A percentile compares a stretch with the other conserved stretches of the same genome.
Conservation (phyloP, 2,888 invertebrate genomes). For the Plagodis dolabraria region DNA sequence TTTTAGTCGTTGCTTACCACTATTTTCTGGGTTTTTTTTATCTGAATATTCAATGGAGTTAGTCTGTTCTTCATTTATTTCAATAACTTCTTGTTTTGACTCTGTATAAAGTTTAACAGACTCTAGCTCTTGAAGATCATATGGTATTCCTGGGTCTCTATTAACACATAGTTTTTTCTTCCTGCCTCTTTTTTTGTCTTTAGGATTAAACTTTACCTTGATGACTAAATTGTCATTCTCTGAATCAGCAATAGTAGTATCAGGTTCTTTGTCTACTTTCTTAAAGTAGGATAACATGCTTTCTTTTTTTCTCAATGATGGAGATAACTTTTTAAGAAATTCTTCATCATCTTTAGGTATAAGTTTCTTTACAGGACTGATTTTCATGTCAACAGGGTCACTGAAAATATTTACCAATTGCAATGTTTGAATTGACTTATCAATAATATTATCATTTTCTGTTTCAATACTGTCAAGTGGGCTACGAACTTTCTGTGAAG, state of each 20-base stretch:
- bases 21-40: constrained; percentile 13
- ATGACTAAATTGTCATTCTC: constrained; percentile 54
- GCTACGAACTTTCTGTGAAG: constrained; percentile 23
- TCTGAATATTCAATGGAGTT: constrained; percentile 11
- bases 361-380: constrained; percentile 41
- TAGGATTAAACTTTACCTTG: constrained; percentile 66
- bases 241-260: constrained; percentile 38
- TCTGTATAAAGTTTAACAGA: constrained; percentile 7
- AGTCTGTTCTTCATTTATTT: constrained; percentile 2
- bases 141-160: constrained; percentile 27
- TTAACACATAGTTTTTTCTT: constrained; percentile 53
- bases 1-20: constrained; percentile 30
- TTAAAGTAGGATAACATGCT: constrained; percentile 86
- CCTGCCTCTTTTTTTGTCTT: constrained; percentile 58
- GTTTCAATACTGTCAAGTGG: constrained; percentile 26
- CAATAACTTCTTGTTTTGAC: neutral
- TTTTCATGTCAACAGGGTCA: constrained; percentile 41
- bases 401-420: constrained; percentile 61
- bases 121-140: constrained; percentile 34
- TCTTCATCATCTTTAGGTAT: constrained; percentile 68
- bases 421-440: constrained; percentile 46
- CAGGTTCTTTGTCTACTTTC: constrained; percentile 71
- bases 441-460: constrained; percentile 28
- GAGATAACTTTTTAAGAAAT: constrained; percentile 82
- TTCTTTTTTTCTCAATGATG: constrained; percentile 85